Base-by-base conservation (phyloP, 2,797 vertebrate species). In the Pygocentrus nattereri region DNA sequence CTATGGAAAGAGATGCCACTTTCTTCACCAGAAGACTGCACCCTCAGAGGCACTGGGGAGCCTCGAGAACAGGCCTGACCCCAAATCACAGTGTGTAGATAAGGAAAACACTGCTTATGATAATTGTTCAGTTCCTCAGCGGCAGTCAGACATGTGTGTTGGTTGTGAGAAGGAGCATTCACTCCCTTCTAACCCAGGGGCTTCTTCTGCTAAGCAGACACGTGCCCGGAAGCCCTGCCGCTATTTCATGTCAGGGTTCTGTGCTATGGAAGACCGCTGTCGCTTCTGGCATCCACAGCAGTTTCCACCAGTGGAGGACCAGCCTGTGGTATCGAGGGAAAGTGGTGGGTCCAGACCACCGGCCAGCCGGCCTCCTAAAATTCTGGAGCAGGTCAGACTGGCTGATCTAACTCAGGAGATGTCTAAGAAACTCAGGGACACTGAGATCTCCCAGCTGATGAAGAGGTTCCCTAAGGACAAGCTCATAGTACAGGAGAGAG, bases 211-310 rank as follows among this genome's bases (percentile, higher is more conserved):
- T 50, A 82, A 76, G 49, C 78, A 67, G 21, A 18, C 62, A 47
- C 31, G 77, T 75, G 8, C 64, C 41, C 79, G 74, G 27, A 49
- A 89, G 18, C 86, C 92, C 5, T 96, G 95, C 70, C 94, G 94
- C 38, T 96, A 95, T 88, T 96, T 94, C 71, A 83, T 95, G 4
- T 92, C 94, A n/a, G 95, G 95, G 34, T 91, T 92, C 88, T 96
- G 95, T 79, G 81, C 89, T 19, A 95, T 95, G 94, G 95, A 96
- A 56, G 92, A 93, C 50, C 86, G 91, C 52, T 96, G 95, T 84
- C 94, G 93, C 50, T 96, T 95, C 85, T 94, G 90, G 92, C 95
- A 96, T 85, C 95, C 95, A 1, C 83, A 88, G 0, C 87, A 90
- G 78, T 71, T 90, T 1, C 89, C 88, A 0, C 25, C 58, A 0